phyloP scores from a whole-genome alignment of 2,113 vertebrate genomes.

The Eubucco bourcierii region DNA sequence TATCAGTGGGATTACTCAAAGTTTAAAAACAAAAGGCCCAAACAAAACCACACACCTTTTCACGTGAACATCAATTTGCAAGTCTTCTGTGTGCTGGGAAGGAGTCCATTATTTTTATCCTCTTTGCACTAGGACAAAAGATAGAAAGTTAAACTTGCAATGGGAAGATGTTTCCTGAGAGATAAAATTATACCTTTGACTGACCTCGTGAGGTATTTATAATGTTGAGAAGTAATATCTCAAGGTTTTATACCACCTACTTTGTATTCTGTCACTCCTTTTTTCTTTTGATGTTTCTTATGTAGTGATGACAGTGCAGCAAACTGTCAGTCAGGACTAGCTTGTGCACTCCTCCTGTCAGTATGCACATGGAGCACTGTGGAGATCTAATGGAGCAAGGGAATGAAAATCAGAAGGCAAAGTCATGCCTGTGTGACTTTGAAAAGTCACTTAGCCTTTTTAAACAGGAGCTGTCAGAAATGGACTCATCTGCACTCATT shows the following conservation, averaged over 20 bases:
- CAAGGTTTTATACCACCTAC: background rate
- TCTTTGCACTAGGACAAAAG: background rate
- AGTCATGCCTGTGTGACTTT: constrained; percentile 21
- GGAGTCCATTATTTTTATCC: background rate
- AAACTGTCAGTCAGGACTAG: constrained; percentile 14
- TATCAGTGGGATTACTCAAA: background rate
- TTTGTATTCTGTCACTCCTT: background rate
- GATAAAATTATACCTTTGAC: background rate
- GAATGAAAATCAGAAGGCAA: background rate
- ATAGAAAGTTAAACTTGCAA: background rate
- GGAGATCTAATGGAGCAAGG: constrained; percentile 39
- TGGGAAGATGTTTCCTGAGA: background rate
- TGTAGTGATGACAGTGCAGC: background rate
- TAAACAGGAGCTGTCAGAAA: background rate
- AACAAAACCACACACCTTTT: background rate
- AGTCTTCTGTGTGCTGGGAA: background rate
- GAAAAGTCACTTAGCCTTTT: constrained; percentile 35
- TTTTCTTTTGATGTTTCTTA: constrained; percentile 9
- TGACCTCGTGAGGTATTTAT: background rate
- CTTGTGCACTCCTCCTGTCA: constrained; percentile 31
- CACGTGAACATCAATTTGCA: background rate
- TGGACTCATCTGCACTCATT: background rate
- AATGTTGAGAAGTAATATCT: background rate
- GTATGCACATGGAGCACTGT: background rate
- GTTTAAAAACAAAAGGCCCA: background rate